A percentile compares a stretch with the other conserved stretches of the same genome.
Conservation (phyloP, 1,140 invertebrate species). For the Drosophila ohnishii region DNA sequence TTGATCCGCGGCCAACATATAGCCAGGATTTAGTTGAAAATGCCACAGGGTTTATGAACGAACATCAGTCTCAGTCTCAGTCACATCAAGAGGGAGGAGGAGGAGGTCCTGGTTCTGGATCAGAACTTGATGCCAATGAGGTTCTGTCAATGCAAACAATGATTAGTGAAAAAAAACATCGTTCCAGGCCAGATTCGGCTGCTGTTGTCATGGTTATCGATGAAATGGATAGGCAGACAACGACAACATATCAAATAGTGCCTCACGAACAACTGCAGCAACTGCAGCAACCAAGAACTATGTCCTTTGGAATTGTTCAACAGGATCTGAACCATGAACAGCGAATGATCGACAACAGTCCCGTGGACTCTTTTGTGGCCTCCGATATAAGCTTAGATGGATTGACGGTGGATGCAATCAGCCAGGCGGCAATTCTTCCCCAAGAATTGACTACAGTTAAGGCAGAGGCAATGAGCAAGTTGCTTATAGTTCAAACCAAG, state of each 20-base stretch:
- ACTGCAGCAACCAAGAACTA: constrained; percentile 50
- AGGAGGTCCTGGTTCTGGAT: constrained; percentile 7
- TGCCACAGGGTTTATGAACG: constrained; percentile 80
- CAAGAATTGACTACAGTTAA: constrained; percentile 65
- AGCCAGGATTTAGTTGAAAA: constrained; percentile 85
- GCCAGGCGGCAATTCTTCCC: constrained; percentile 24
- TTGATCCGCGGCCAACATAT: constrained; percentile 85
- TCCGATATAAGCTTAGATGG: constrained; percentile 70
- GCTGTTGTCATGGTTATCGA: constrained; percentile 84
- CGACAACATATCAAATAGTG: constrained; percentile 64
- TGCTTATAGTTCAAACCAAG: constrained; percentile 55
- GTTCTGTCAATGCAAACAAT: constrained; percentile 44
- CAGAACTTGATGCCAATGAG: constrained; percentile 17
- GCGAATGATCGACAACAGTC: constrained; percentile 41
- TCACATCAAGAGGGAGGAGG: neutral
- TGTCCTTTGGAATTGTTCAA: constrained; percentile 48
- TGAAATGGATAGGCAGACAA: constrained; percentile 74
- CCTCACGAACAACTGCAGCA: constrained; percentile 73
- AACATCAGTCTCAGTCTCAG: constrained; percentile 5
- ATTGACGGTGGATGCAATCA: constrained; percentile 43
- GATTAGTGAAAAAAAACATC: constrained; percentile 35
- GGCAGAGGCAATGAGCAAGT: constrained; percentile 53
- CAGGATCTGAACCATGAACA: constrained; percentile 48
- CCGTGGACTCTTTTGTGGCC: constrained; percentile 59
- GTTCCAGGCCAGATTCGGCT: constrained; percentile 59